phyloP scores from a whole-genome alignment of 1,140 invertebrate genomes.

The Drosophila lini region DNA sequence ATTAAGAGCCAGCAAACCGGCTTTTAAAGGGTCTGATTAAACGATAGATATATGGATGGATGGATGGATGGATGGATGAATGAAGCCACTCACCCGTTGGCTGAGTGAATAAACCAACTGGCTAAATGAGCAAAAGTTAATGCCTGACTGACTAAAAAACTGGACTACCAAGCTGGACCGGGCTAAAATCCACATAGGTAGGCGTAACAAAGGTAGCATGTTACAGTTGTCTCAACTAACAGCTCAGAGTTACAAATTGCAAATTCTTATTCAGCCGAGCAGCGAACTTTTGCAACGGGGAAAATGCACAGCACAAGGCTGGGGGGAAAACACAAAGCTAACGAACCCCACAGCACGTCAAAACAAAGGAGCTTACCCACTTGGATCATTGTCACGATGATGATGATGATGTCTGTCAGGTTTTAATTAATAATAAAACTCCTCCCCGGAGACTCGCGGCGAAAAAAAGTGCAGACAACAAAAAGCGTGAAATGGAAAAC shows the following conservation, averaged over 20 bases:
- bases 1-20: constrained; percentile 48
- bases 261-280: constrained; percentile 41
- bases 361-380: constrained; percentile 40
- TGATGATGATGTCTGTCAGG: constrained; percentile 26
- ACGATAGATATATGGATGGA: constrained; percentile 28
- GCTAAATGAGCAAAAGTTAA: constrained; percentile 42
- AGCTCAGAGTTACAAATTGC: constrained; percentile 20
- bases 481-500: constrained; percentile 59
- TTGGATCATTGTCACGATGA: constrained; percentile 63
- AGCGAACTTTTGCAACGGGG: constrained; percentile 41
- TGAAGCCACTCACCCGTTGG: constrained; percentile 30
- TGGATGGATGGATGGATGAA: constrained; percentile 20
- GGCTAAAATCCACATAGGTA: constrained; percentile 22
- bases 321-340: constrained; percentile 33
- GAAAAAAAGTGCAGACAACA: constrained; percentile 20
- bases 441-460: constrained; percentile 1
- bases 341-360: constrained; percentile 10
- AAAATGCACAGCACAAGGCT: constrained; percentile 33
- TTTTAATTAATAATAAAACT: constrained; percentile 67
- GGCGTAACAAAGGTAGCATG: constrained; percentile 36
- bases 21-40: constrained; percentile 48
- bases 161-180: constrained; percentile 17
- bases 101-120: constrained; percentile 37
- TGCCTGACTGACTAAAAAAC: constrained; percentile 33
- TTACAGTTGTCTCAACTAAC: constrained; percentile 39